Base-by-base conservation (phyloP, 2,797 vertebrate genomes). In the Pangasius sanitwongsei region DNA sequence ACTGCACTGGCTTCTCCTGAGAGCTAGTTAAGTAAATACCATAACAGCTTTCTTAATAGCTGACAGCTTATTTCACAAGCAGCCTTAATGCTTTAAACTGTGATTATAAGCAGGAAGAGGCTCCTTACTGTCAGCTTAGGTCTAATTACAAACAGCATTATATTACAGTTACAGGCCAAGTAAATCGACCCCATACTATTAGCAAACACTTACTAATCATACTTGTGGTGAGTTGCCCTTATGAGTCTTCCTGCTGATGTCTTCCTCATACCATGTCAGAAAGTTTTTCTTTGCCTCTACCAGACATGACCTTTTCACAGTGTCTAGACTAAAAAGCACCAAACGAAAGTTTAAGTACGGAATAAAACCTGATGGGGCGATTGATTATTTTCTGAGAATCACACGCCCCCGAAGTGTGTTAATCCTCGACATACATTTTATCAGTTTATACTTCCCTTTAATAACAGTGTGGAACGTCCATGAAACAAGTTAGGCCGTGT, bases 41-140 rank as follows among this genome's bases (percentile, higher is more conserved):
- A 44, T 48, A 69, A 41, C 28, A 74, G 20, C 31, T 74, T 74
- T 41, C 65, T 41, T 86, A 55, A 86, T 28, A 86, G 31, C 50
- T 16, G 13, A 74, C 20, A n/a, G 15, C 37, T 67, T 67, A 57
- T 59, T 72, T 86, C 67, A 85, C 83, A 85, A 69, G 69, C 15
- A 85, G 63, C 48, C 12, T 31, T 31, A 69, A 53, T 53, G 44
- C 65, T 85, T 85, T 69, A 44, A 83, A 63, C 23, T 63, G 57
- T 25, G 5, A 61, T 44, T 83, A 41, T 44, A 44, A 61, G 57
- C 41, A 37, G 63, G 57, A 83, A 63, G 16, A 65, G 0, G n/a
- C 50, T 61, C 1, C 37, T 81, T 41, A 81, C 8, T 12, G 53
- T 34, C 9, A 57, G 34, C 31, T 3, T 44, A 16, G 4, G 9